phyloP scores from a whole-genome alignment of 2,113 vertebrate species.

The Macheiramphus alcinus region DNA sequence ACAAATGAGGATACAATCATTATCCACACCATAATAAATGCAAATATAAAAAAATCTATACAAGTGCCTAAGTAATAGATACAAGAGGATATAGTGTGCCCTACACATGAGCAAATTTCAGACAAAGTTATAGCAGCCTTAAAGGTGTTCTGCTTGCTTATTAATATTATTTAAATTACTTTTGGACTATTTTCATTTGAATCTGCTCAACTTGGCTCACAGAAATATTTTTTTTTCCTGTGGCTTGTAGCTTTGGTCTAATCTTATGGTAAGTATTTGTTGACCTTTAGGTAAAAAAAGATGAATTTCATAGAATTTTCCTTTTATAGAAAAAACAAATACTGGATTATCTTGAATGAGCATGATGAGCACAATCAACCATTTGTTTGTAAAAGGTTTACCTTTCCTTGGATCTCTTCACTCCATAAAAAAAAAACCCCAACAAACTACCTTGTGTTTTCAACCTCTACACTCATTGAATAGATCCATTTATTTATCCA shows the following conservation, averaged over 20 bases:
- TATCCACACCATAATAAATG: neutral
- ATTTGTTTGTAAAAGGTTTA: neutral
- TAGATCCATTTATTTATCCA: neutral
- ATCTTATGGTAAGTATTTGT: neutral
- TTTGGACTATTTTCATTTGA: neutral
- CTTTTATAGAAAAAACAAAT: neutral
- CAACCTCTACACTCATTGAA: neutral
- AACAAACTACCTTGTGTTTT: neutral
- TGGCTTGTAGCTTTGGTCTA: neutral
- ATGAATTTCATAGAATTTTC: neutral
- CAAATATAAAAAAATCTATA: neutral
- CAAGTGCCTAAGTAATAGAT: neutral
- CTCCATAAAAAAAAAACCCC: neutral
- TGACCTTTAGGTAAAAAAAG: neutral
- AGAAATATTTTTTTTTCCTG: neutral
- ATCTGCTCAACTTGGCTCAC: neutral
- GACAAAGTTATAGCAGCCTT: neutral
- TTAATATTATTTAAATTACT: neutral
- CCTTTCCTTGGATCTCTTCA: neutral
- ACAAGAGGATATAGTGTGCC: neutral
- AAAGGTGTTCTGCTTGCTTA: neutral
- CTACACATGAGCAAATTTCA: neutral
- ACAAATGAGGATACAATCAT: neutral
- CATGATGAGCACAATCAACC: neutral
- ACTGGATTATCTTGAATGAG: neutral